These are phyloP conservation scores for Dolichotis patagonum DNA, from an alignment of 2,113 vertebrate genomes.

Conservation along the genomic window DNA sequence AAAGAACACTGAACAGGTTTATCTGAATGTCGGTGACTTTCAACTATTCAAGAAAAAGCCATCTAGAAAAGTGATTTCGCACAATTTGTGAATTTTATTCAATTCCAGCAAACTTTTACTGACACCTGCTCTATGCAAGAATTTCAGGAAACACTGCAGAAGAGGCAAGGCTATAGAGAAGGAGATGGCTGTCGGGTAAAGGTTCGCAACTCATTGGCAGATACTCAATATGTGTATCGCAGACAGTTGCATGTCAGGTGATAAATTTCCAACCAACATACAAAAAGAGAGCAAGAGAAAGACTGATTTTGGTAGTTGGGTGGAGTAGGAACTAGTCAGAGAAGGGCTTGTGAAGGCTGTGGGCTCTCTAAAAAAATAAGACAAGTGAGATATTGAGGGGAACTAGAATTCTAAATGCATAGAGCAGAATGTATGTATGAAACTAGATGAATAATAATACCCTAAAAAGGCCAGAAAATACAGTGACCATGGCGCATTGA, in stretches of 20 bases:
- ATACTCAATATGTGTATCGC: neutral
- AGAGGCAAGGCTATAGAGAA: neutral
- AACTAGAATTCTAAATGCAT: neutral
- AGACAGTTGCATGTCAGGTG: neutral
- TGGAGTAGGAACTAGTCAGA: neutral
- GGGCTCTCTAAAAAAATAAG: neutral
- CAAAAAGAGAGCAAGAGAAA: neutral
- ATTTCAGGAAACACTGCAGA: neutral
- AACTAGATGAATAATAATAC: neutral
- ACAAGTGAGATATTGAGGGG: neutral
- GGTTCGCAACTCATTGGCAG: neutral
- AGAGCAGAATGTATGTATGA: neutral
- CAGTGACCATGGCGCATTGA: neutral
- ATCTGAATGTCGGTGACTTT: conserved; percentile 60
- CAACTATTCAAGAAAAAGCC: conserved; percentile 58
- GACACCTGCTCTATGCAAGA: neutral
- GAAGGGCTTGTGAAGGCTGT: neutral
- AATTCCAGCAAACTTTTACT: conserved; percentile 35
- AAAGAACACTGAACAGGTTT: conserved; percentile 53
- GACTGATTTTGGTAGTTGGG: neutral
- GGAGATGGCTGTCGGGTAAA: neutral
- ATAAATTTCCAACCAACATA: neutral
- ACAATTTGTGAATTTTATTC: conserved; percentile 57
- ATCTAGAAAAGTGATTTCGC: conserved; percentile 55
- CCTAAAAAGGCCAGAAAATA: neutral